Evolutionary conservation across 37 sponge, comb jelly and placozoan species (phyloP), one percentile per base, ranked within the genome.

Genomic region (Bolinopsis microptera): DNA sequence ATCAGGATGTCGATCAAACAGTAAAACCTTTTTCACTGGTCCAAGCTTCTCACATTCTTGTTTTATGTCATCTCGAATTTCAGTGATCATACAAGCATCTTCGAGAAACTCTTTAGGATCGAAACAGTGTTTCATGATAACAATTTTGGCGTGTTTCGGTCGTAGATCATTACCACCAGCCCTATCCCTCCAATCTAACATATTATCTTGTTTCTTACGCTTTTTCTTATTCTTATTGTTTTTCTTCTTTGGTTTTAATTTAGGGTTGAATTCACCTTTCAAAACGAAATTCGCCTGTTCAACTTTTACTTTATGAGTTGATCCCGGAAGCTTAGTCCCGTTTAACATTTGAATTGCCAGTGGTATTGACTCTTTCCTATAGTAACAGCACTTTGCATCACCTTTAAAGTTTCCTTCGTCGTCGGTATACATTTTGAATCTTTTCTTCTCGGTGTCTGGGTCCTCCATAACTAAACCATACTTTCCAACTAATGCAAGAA

Each of bases 41-140:
- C 99, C 99, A 94, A 95, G 94, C 94, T 98, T 98, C 67, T 94
- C 95, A 94, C 99, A 97, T 93, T 98, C 99, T 23, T 93, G 93
- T 69, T 93, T 94, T 0, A 98, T 83, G 68, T 97, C 96, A 75
- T 95, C 95, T 68, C 95, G 76, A 21, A 98, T 96, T n/a, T 98
- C 97, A 69, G 67, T 96, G 31, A 96, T 95, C 18, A 93, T 69
- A 0, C 92, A 83, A 18, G 98, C 95, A 68, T 96, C 96, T 35
- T 94, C 96, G 95, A 95, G 93, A 93, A 98, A 96, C 38, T 98
- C 97, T 48, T 96, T 95, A 25, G 99, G 96, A 69, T 96, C 94
- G 92, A 98, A 98, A 32, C 95, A 74, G 83, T 96, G 92, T 69
- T 96, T 94, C 69, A 98, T 90, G 32, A 98, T 94, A 0, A 98